phyloP scores from a whole-genome alignment of 2,888 invertebrate species.

The Plagiodera versicolora region DNA sequence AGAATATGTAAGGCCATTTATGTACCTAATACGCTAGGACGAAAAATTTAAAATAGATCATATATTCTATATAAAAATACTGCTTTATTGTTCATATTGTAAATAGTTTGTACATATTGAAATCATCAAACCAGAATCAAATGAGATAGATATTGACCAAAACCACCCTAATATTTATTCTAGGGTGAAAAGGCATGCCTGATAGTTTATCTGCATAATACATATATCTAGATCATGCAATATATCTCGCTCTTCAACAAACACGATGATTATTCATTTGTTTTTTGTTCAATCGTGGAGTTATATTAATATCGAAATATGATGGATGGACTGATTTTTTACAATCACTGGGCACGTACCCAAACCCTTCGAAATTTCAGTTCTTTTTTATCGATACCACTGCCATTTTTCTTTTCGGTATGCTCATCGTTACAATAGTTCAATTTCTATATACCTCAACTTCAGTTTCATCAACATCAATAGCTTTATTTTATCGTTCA shows the following conservation, averaged over 20 bases:
- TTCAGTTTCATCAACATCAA: conserved; percentile 35
- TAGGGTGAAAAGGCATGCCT: no score
- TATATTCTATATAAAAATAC: conserved; percentile 21
- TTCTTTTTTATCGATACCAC: conserved; percentile 22
- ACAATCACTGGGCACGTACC: neutral
- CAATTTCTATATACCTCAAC: conserved; percentile 38
- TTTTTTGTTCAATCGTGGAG: neutral
- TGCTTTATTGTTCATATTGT: conserved; percentile 24
- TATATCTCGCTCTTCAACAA: neutral
- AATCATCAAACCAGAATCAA: conserved; percentile 25
- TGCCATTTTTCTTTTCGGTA: conserved; percentile 31
- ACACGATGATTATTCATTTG: neutral
- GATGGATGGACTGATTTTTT: no score
- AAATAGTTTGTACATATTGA: conserved; percentile 26
- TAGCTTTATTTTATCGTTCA: conserved; percentile 35
- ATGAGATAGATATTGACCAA: neutral
- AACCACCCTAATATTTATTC: neutral
- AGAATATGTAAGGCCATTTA: conserved; percentile 34
- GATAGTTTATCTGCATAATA: no score
- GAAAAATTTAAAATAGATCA: conserved; percentile 21
- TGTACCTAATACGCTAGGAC: conserved; percentile 39
- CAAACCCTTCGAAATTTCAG: neutral
- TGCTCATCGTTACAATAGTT: conserved; percentile 38
- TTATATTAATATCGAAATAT: no score
- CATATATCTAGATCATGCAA: neutral